A percentile compares a stretch with the other conserved stretches of the same genome.
These are phyloP conservation scores for Oreocharis arfaki DNA, from an alignment of 2,113 vertebrate genomes.

Conservation along the genomic window DNA sequence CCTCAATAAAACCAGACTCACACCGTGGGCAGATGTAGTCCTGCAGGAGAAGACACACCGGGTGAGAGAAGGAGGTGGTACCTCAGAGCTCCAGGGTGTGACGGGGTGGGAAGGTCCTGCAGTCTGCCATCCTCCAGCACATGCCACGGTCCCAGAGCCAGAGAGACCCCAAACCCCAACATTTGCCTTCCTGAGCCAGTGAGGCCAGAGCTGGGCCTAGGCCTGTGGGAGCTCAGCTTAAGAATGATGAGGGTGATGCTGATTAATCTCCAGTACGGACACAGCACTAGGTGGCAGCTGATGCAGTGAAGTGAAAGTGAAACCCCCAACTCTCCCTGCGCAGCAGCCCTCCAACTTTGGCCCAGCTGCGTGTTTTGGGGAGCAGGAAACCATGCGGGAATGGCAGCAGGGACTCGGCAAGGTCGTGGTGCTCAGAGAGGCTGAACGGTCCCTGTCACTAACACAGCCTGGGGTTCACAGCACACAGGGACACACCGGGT, in stretches of 20 bases:
- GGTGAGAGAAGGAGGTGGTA: neutral
- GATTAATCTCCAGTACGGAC: neutral
- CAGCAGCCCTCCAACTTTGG: neutral
- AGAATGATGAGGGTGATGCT: neutral
- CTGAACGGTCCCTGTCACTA: neutral
- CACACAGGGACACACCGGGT: neutral
- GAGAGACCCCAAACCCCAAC: neutral
- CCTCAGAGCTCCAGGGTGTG: neutral
- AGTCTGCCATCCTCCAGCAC: neutral
- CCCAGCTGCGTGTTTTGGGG: neutral
- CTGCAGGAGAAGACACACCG: constrained; percentile 50
- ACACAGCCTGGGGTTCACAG: neutral
- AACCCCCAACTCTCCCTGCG: neutral
- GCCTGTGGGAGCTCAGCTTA: neutral
- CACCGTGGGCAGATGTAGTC: constrained; percentile 94
- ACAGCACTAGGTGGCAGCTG: neutral
- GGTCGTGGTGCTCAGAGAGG: neutral
- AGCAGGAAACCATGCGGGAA: neutral
- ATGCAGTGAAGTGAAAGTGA: neutral
- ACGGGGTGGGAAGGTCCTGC: neutral
- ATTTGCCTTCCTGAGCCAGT: neutral
- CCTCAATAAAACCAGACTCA: constrained; percentile 94
- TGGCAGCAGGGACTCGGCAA: neutral
- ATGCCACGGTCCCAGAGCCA: neutral
- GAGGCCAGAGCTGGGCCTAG: neutral